Percentiles rank a stretch among this genome's conserved stretches.
Conservation (phyloP, 1,140 invertebrate species). For the Heliconius himera region DNA sequence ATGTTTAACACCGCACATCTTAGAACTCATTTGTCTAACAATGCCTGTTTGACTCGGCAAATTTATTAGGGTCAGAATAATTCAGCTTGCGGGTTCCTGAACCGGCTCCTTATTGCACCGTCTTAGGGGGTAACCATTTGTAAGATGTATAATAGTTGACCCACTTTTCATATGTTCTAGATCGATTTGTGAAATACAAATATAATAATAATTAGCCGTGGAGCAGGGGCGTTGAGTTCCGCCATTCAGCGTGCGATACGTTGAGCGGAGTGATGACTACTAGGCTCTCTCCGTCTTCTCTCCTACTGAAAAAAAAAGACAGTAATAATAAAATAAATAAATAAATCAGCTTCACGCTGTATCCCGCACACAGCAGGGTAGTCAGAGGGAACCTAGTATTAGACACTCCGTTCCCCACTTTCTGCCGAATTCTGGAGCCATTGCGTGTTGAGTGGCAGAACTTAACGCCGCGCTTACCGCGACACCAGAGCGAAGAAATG, state of each 20-base stretch:
- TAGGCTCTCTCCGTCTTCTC: too few species aligned
- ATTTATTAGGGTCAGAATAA: conserved; percentile 81
- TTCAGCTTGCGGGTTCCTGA: conserved; percentile 75
- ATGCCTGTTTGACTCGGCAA: conserved; percentile 75
- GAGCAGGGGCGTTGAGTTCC: too few species aligned
- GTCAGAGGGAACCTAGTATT: too few species aligned
- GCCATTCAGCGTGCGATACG: too few species aligned
- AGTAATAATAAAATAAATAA: background rate
- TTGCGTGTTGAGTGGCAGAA: too few species aligned
- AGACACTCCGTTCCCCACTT: too few species aligned
- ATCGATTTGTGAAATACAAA: background rate
- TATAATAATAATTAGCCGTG: background rate
- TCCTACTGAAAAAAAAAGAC: too few species aligned
- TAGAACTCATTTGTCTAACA: conserved; percentile 77
- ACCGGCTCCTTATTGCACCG: conserved; percentile 74
- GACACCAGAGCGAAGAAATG: too few species aligned
- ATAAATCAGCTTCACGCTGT: background rate
- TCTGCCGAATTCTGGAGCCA: too few species aligned
- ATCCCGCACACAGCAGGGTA: too few species aligned
- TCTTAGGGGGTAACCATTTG: conserved; percentile 75
- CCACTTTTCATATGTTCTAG: conserved; percentile 67
- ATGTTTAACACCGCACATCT: conserved; percentile 61
- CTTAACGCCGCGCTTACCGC: too few species aligned
- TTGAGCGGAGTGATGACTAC: too few species aligned
- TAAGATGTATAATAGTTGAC: conserved; percentile 77